phyloP scores from a whole-genome alignment of 2,797 vertebrate species.

The Peromyscus nudipes region DNA sequence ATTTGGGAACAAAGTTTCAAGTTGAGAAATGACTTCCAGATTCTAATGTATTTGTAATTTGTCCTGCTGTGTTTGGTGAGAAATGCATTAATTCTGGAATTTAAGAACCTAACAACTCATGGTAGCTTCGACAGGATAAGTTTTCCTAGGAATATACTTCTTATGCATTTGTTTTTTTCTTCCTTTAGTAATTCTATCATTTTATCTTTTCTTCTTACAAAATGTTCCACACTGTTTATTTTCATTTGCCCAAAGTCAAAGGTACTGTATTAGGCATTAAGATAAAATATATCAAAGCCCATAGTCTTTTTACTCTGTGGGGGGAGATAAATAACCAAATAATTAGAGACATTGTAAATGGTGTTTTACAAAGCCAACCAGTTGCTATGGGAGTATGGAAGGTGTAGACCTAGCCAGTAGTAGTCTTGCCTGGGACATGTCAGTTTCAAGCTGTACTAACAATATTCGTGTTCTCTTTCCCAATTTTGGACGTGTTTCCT shows the following conservation, averaged over 20 bases:
- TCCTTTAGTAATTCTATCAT: not conserved
- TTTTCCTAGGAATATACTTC: slow-evolving; percentile 6
- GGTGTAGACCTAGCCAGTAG: not conserved
- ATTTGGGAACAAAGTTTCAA: slow-evolving; percentile 25
- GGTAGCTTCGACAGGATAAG: not conserved
- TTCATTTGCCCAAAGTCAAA: not conserved
- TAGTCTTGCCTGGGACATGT: not conserved
- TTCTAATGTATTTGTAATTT: slow-evolving; percentile 15
- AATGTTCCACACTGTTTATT: not conserved
- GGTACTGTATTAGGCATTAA: not conserved
- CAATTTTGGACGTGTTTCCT: not conserved
- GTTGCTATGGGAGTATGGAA: not conserved
- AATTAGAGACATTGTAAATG: not conserved
- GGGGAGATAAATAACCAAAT: not conserved
- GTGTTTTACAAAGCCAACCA: not conserved
- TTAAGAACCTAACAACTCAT: not conserved
- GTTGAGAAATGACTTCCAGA: slow-evolving; percentile 18
- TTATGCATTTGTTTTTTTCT: not conserved
- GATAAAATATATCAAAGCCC: not conserved
- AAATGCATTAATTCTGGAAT: not conserved
- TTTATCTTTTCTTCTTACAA: not conserved
- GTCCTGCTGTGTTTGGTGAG: not conserved
- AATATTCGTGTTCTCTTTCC: not conserved
- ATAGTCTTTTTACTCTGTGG: not conserved
- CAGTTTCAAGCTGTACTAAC: not conserved